A percentile compares a stretch with the other conserved stretches of the same genome.
Conservation (phyloP, 1,140 invertebrate species). For the Chrysomallon squamiferum region DNA sequence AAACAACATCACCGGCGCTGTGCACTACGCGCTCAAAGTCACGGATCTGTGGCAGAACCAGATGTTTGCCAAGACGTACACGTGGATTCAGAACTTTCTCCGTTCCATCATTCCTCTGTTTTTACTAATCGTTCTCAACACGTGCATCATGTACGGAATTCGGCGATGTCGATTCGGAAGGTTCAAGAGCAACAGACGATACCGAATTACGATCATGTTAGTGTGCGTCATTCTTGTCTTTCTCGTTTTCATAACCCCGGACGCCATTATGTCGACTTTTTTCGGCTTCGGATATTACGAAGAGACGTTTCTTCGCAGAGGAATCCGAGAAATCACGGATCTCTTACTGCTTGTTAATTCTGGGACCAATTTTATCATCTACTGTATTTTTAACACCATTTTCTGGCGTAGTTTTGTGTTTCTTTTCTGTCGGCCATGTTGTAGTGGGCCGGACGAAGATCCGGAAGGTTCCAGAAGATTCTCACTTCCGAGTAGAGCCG, state of each 20-base stretch:
- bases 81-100: conserved; percentile 71
- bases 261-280: conserved; percentile 69
- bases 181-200: conserved; percentile 27
- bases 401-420: conserved; percentile 64
- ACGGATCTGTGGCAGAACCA: conserved; percentile 64
- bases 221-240: conserved; percentile 79
- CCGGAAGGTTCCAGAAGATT: conserved; percentile 14
- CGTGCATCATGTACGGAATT: conserved; percentile 74
- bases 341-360: conserved; percentile 76
- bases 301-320: conserved; percentile 61
- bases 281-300: conserved; percentile 60
- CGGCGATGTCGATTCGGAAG: conserved; percentile 49
- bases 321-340: conserved; percentile 78
- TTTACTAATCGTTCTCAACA: conserved; percentile 65
- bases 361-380: conserved; percentile 77
- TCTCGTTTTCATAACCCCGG: conserved; percentile 76
- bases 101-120: conserved; percentile 70
- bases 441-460: not conserved
- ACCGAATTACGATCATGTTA: conserved; percentile 76
- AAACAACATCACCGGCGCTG: conserved; percentile 25
- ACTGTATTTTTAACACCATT: conserved; percentile 78
- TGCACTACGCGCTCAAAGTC: conserved; percentile 32
- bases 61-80: conserved; percentile 70
- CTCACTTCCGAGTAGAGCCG: conserved; percentile 3
- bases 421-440: conserved; percentile 29